Evolutionary conservation across 2,888 invertebrate genomes (phyloP), one percentile per base, ranked within the genome.

Genomic region (Beris morrisii): DNA sequence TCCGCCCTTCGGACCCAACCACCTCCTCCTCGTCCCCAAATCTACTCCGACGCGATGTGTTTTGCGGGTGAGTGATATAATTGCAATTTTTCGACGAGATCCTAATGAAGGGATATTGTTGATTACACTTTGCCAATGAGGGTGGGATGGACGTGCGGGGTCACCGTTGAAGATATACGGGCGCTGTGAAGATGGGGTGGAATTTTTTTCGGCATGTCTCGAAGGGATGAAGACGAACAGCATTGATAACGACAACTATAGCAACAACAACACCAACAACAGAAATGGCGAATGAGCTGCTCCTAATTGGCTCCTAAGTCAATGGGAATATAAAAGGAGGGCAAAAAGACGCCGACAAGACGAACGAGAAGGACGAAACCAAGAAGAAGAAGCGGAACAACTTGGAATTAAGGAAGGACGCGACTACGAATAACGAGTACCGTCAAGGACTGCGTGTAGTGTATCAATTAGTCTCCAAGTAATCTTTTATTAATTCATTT

Each of bases 91-190:
- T 68, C 68, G 68, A 66, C 68, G 54, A 66, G 66, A 57, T 68
- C 68, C 66, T 68, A 68, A 68, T 68, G 68, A 68, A 68, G 68
- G 68, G 68, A 68, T 67, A 68, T 68, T 68, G 68, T 68, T 68
- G 68, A 68, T 68, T 68, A 68, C 68, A 66, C 64, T 68, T 57
- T 50, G 64, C 30, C 63, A 59, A 55, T 55, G 48, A 22, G 64
- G 53, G 52, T 22, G 31, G 58, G 57, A 53, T 48, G 44, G 45
- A 48, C 50, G 54, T 13, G 44, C 32, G 13, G 7, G 56, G n/a
- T n/a, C n/a, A 9, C 13, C 30, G 5, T 11, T n/a, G 15, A 31
- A 11, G 38, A 43, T 48, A 15, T 15, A 48, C 48, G 48, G 15
- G 52, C 38, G 43, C 30, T 22, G 32, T 11, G 50, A 52, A 43